Percentiles rank a stretch among this genome's conserved stretches.
phyloP scores from a whole-genome alignment of 2,888 invertebrate species.

The Lissonota sp. region DNA sequence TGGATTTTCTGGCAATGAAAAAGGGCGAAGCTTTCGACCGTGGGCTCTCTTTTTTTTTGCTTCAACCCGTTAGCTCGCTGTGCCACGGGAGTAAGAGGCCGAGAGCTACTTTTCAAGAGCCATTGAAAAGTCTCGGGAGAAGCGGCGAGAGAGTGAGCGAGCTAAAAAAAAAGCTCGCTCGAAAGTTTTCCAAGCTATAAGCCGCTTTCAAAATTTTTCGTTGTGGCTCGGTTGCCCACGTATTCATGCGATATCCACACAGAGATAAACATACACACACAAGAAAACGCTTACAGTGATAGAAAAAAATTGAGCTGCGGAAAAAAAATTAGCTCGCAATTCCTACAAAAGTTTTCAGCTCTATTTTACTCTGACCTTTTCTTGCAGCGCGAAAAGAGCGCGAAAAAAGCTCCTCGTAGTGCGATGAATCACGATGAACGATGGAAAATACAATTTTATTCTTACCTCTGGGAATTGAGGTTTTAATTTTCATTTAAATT shows the following conservation, averaged over 20 bases:
- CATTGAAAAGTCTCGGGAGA: slow-evolving; percentile 29
- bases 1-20: slow-evolving; percentile 35
- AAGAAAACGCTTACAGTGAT: slow-evolving; percentile 7
- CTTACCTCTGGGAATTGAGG: no score
- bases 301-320: slow-evolving; percentile 7
- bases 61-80: slow-evolving; percentile 13
- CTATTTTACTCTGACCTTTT: background rate
- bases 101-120: slow-evolving; percentile 56
- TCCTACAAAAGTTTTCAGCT: slow-evolving; percentile 32
- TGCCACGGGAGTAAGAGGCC: slow-evolving; percentile 21
- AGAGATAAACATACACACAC: background rate
- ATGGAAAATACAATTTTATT: no score
- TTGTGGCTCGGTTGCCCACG: background rate
- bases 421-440: no score
- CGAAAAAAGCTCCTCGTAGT: background rate
- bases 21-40: slow-evolving; percentile 46
- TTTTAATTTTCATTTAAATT: no score
- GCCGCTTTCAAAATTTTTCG: slow-evolving; percentile 46
- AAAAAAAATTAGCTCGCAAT: slow-evolving; percentile 38
- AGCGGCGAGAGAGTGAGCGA: slow-evolving; percentile 11
- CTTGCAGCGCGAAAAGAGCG: slow-evolving; percentile 2
- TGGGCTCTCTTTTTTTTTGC: slow-evolving; percentile 55
- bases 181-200: slow-evolving; percentile 40
- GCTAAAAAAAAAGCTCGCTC: slow-evolving; percentile 18
- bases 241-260: background rate